phyloP scores from a whole-genome alignment of 2,888 invertebrate species.

The Ichneumon xanthorius region DNA sequence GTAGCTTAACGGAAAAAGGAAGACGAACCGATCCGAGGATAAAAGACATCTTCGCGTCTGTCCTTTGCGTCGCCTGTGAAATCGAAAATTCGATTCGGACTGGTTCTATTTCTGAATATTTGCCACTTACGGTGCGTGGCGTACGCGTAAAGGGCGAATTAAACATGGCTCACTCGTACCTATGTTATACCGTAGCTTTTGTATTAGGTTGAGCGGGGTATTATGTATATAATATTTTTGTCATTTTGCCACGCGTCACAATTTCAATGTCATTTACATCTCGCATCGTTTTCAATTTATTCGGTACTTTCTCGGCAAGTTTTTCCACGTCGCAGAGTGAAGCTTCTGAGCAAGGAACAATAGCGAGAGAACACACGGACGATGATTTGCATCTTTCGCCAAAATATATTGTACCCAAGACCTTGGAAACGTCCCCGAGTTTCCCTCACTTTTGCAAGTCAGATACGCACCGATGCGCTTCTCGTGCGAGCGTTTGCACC shows the following conservation, averaged over 20 bases:
- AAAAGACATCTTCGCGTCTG: constrained; percentile 48
- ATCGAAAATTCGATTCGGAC: constrained; percentile 79
- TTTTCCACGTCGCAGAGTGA: constrained; percentile 32
- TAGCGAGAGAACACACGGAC: constrained; percentile 48
- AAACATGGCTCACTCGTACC: constrained; percentile 3
- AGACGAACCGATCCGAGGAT: constrained; percentile 23
- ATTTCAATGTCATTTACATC: constrained; percentile 83
- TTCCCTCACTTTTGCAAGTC: constrained; percentile 73
- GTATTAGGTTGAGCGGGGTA: constrained; percentile 40
- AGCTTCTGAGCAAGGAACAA: constrained; percentile 12
- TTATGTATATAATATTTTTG: constrained; percentile 76
- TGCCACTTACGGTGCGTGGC: constrained; percentile 79
- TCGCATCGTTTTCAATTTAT: constrained; percentile 81
- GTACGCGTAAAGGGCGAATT: constrained; percentile 49
- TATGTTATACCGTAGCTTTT: constrained; percentile 66
- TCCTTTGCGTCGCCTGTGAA: constrained; percentile 67
- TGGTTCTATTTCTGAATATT: constrained; percentile 80
- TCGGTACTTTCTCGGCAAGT: constrained; percentile 66
- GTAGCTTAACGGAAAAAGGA: constrained; percentile 6
- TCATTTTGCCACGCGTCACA: constrained; percentile 78
- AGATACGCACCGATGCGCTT: constrained; percentile 65
- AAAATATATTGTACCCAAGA: constrained; percentile 63
- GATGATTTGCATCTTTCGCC: constrained; percentile 81
- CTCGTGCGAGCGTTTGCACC: constrained; percentile 39
- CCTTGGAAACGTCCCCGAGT: constrained; percentile 48